Conservation (phyloP, 1,140 invertebrate genomes). For the Zophobas morio region DNA sequence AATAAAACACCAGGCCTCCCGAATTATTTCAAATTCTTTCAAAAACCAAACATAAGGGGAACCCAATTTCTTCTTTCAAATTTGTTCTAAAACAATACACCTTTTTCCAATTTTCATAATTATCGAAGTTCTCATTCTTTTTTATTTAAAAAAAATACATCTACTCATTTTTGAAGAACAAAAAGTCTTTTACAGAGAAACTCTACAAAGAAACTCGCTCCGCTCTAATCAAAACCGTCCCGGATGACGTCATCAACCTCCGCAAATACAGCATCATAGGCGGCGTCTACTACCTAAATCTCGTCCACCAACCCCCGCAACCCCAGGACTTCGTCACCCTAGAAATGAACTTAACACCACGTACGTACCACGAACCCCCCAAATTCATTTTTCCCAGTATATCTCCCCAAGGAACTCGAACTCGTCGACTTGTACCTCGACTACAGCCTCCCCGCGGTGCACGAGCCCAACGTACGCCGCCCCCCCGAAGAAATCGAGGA, state of each 20-base stretch:
- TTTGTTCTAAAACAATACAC: no score
- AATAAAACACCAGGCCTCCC: no score
- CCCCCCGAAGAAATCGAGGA: constrained; percentile 86
- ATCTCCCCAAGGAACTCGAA: constrained; percentile 76
- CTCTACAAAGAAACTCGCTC: not conserved
- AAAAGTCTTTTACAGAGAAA: not conserved
- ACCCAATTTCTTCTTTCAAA: no score
- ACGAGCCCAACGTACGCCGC: constrained; percentile 76
- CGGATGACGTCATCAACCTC: constrained; percentile 71
- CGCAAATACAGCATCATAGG: constrained; percentile 77
- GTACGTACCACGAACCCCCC: constrained; percentile 63
- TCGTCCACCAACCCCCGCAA: constrained; percentile 78
- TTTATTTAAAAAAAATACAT: no score
- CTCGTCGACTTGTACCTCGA: constrained; percentile 78
- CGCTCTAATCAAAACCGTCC: not conserved
- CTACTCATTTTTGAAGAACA: no score
- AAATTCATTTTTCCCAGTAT: constrained; percentile 70
- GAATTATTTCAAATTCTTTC: no score
- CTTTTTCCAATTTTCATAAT: no score
- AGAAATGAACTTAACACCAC: constrained; percentile 67
- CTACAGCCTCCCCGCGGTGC: constrained; percentile 67
- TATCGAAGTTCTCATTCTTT: no score
- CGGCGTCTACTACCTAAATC: constrained; percentile 76
- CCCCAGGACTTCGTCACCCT: constrained; percentile 69
- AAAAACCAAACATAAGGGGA: no score